phyloP scores from a whole-genome alignment of 1,140 invertebrate species.

The Contarinia nasturtii region DNA sequence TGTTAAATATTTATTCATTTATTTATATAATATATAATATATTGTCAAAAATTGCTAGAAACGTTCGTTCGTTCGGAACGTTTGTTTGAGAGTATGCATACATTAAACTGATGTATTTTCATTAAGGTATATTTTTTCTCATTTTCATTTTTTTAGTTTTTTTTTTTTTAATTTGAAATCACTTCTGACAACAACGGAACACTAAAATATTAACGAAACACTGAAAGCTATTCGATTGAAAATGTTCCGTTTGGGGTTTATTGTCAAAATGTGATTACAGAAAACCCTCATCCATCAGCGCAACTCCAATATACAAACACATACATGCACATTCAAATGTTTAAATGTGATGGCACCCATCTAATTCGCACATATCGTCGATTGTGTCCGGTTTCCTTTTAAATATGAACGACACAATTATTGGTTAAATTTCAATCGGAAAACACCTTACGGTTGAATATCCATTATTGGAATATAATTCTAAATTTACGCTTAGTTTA shows the following conservation, averaged over 20 bases:
- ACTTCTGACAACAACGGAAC: no score
- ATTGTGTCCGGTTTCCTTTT: no score
- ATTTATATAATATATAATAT: not conserved
- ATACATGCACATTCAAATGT: not conserved
- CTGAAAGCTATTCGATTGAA: no score
- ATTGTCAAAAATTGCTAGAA: not conserved
- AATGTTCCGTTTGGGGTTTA: no score
- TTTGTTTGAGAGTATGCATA: not conserved
- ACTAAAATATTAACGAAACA: no score
- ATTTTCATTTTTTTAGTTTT: no score
- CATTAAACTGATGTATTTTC: not conserved
- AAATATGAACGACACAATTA: no score
- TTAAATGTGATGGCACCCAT: not conserved
- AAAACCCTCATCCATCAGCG: not conserved
- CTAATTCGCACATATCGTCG: not conserved
- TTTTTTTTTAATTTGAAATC: no score
- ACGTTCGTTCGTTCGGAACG: no score
- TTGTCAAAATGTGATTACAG: not conserved
- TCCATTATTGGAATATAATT: not conserved
- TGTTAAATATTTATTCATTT: not conserved
- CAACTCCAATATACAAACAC: not conserved
- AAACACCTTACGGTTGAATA: not conserved
- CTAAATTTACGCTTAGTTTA: not conserved
- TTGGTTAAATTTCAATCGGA: not conserved
- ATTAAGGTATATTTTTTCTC: not conserved